Percentiles rank a stretch among this genome's conserved stretches.
Evolutionary conservation across 92 coral and sea anemone species (phyloP).

Genomic region (Diadumene lineata): DNA sequence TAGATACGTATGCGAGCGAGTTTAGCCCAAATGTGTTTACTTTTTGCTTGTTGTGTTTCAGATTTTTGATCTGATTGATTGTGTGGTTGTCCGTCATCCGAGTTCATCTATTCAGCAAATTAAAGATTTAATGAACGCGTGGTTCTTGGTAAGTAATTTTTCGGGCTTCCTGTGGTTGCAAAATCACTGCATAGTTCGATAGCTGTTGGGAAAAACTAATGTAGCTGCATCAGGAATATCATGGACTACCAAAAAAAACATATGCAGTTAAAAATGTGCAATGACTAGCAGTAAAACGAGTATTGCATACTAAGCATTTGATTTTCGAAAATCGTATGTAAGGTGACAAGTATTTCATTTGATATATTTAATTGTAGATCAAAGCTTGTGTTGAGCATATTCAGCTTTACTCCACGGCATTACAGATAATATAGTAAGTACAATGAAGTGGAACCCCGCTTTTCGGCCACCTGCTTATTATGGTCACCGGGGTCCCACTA

Average conservation of each 20-base stretch:
- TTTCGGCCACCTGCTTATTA: no score
- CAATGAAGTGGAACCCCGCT: neutral
- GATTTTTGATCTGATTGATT: slow-evolving; percentile 63
- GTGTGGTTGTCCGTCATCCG: slow-evolving; percentile 41
- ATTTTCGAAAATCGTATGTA: no score
- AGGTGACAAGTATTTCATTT: no score
- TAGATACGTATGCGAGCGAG: neutral
- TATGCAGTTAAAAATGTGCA: no score
- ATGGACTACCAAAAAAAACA: no score
- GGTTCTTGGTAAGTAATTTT: slow-evolving; percentile 36
- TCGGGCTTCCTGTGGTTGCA: neutral
- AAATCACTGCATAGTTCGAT: neutral
- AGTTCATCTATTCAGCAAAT: slow-evolving; percentile 36
- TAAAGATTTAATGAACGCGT: slow-evolving; percentile 31
- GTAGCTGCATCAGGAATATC: no score
- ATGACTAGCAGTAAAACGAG: no score
- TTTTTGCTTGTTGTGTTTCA: neutral
- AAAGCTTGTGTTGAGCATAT: slow-evolving; percentile 56
- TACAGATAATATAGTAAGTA: slow-evolving; percentile 60
- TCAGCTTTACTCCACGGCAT: slow-evolving; percentile 41
- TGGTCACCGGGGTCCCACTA: no score
- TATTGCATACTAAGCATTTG: no score
- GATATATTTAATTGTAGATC: slow-evolving; percentile 27
- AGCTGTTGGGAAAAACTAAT: no score
- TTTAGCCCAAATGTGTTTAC: no score